Evolutionary conservation across 2,113 vertebrate species (phyloP).

Genomic region (Melospiza melodia): DNA sequence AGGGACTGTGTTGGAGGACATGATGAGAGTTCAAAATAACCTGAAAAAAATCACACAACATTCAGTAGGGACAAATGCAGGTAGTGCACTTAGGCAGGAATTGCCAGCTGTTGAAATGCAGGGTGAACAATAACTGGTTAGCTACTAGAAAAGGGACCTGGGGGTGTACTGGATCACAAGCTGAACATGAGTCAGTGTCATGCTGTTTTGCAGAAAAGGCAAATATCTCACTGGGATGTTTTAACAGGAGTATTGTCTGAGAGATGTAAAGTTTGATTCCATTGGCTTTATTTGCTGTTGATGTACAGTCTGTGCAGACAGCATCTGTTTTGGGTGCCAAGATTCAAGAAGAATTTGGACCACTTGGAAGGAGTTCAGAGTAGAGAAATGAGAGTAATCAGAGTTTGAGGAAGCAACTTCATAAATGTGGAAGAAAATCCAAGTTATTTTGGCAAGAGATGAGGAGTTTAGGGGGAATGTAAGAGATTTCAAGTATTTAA

Average conservation of each 20-base stretch:
- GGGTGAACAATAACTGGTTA: slow-evolving; percentile 10
- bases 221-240: slow-evolving; percentile 10
- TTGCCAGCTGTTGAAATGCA: slow-evolving; percentile 5
- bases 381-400: neutral
- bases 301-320: neutral
- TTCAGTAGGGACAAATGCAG: neutral
- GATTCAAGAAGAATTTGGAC: neutral
- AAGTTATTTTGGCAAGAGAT: slow-evolving; percentile 27
- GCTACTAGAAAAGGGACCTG: slow-evolving; percentile 43
- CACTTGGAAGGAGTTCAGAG: slow-evolving; percentile 42
- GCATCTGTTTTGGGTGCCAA: slow-evolving; percentile 5
- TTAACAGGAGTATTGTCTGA: neutral
- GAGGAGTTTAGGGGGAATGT: neutral
- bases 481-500: slow-evolving; percentile 9
- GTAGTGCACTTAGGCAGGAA: neutral
- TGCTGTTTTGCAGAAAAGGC: slow-evolving; percentile 40
- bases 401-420: slow-evolving; percentile 1
- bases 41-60: neutral
- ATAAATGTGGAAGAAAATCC: slow-evolving; percentile 20
- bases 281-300: neutral
- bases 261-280: neutral
- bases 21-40: neutral
- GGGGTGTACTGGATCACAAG: slow-evolving; percentile 65
- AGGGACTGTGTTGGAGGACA: neutral
- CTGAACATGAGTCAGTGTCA: slow-evolving; percentile 59